Percentiles rank a stretch among this genome's conserved stretches.
Conservation (phyloP, 2,113 vertebrate species). For the Gasterosteus nipponicus region DNA sequence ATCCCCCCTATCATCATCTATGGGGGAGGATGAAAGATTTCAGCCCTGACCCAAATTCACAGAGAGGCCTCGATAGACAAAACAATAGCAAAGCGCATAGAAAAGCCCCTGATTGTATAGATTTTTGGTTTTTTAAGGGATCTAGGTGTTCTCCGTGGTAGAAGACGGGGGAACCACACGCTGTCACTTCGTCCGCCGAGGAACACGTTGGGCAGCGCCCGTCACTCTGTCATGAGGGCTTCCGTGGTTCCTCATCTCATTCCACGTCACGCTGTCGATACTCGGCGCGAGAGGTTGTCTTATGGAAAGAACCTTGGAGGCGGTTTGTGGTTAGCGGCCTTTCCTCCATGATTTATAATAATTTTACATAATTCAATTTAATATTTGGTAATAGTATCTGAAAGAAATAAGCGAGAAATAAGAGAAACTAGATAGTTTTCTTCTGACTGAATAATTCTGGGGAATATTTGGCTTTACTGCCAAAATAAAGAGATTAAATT, state of each 20-base stretch:
- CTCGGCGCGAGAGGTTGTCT: neutral
- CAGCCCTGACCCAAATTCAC: constrained; percentile 74
- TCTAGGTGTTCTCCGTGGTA: neutral
- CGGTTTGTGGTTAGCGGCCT: neutral
- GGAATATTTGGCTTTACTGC: neutral
- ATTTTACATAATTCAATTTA: neutral
- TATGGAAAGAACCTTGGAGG: neutral
- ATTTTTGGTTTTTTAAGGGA: neutral
- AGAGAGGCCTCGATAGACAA: constrained; percentile 62
- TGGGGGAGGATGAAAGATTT: constrained; percentile 65
- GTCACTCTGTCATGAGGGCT: neutral
- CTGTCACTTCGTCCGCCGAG: constrained; percentile 35
- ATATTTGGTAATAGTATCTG: neutral
- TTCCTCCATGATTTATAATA: neutral
- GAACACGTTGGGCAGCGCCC: constrained; percentile 38
- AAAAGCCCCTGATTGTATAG: constrained; percentile 61
- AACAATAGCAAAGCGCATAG: constrained; percentile 60
- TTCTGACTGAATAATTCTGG: neutral
- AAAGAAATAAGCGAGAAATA: neutral
- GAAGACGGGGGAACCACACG: constrained; percentile 4
- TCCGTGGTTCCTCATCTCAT: neutral
- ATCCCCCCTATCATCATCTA: constrained; percentile 58
- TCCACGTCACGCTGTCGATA: neutral
- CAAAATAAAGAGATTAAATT: neutral
- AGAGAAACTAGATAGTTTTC: neutral